Conservation (phyloP, 2,797 vertebrate genomes). For the Sebastes steindachneri region DNA sequence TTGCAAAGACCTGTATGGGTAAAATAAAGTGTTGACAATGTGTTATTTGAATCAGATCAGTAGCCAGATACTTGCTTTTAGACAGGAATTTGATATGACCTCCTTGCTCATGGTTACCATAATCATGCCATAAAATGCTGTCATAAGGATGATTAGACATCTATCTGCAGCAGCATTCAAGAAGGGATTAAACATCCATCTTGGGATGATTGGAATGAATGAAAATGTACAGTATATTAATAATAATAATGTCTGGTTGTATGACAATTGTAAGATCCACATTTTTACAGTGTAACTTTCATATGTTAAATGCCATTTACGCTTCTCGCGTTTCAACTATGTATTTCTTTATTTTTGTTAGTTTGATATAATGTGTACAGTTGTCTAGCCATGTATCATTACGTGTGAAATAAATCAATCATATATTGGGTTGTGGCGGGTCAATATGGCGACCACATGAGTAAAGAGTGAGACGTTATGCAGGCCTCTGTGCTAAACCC, state of each 20-base stretch:
- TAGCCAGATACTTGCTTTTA: slow-evolving; percentile 82
- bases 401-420: slow-evolving; percentile 86
- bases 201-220: slow-evolving; percentile 78
- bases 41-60: slow-evolving; percentile 81
- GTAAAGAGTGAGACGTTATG: slow-evolving; percentile 61
- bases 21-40: slow-evolving; percentile 77
- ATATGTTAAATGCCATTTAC: slow-evolving; percentile 85
- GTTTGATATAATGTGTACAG: slow-evolving; percentile 87
- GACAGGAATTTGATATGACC: slow-evolving; percentile 80
- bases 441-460: slow-evolving; percentile 75
- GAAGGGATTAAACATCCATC: slow-evolving; percentile 76
- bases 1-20: slow-evolving; percentile 72
- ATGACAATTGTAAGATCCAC: slow-evolving; percentile 84
- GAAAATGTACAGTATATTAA: slow-evolving; percentile 86
- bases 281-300: slow-evolving; percentile 86
- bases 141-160: slow-evolving; percentile 71
- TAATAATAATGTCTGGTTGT: slow-evolving; percentile 86
- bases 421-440: slow-evolving; percentile 80
- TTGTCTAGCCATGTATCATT: slow-evolving; percentile 87
- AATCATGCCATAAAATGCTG: slow-evolving; percentile 80
- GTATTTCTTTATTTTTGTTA: slow-evolving; percentile 86
- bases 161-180: slow-evolving; percentile 71
- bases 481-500: slow-evolving; percentile 52
- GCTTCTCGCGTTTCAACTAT: slow-evolving; percentile 83
- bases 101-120: slow-evolving; percentile 78